Percentiles rank a stretch among this genome's conserved stretches.
phyloP scores from a whole-genome alignment of 2,797 vertebrate species.

The Sebastes oblongus region DNA sequence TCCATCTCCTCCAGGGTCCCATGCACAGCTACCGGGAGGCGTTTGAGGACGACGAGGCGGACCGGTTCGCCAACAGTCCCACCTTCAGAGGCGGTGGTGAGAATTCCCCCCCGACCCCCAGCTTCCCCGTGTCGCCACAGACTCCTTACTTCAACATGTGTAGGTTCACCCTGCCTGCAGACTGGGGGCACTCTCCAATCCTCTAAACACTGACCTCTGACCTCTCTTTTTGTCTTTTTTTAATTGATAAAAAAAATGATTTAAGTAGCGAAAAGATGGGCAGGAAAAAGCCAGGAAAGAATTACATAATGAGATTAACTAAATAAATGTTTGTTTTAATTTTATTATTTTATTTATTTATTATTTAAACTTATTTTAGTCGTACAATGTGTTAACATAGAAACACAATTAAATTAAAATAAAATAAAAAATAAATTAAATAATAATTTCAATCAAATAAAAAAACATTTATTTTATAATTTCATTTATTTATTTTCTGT shows the following conservation, averaged over 20 bases:
- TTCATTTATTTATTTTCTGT: neutral
- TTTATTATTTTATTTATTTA: neutral
- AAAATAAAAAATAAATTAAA: too few species aligned
- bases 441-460: too few species aligned
- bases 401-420: neutral
- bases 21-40: conserved; percentile 94
- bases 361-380: neutral
- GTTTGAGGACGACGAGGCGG: conserved; percentile 88
- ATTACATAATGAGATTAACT: neutral
- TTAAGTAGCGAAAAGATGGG: neutral
- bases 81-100: conserved; percentile 85
- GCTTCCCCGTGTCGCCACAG: conserved; percentile 80
- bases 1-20: conserved; percentile 78
- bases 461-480: neutral
- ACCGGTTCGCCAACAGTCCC: conserved; percentile 79
- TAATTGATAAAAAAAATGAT: neutral
- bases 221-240: neutral
- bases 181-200: conserved; percentile 23
- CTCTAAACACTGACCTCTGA: neutral
- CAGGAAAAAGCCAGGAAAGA: neutral
- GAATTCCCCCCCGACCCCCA: conserved; percentile 79
- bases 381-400: neutral
- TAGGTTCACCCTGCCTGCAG: conserved; percentile 75
- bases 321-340: neutral
- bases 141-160: conserved; percentile 82